Evolutionary conservation across 2,888 invertebrate genomes (phyloP), one percentile per base, ranked within the genome.

Genomic region (Trachelus tabidus): DNA sequence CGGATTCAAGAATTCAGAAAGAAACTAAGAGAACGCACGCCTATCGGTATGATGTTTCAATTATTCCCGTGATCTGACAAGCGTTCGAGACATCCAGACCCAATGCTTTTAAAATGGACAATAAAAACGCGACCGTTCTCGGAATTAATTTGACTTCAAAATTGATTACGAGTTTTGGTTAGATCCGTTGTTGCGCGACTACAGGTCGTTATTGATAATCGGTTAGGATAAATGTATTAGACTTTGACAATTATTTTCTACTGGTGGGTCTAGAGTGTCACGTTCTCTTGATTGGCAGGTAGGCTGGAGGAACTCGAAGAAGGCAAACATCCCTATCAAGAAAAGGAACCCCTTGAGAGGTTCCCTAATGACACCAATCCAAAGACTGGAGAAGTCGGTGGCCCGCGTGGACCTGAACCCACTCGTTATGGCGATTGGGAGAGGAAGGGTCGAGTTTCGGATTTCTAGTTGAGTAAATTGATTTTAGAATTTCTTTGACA

Each of bases 381-480:
- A 9, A 89, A 94, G 79, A 99, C 99, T 11, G 99, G 99, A 15
- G 99, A 99, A 94, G 93, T 97, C 79, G 98, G 98, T 68, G 99
- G 99, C 0, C 99, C 99, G 0, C 93, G 94, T 86, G 99, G 99
- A 11, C 99, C 99, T 1, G 99, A 99, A 93, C 99, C 99, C 12
- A 99, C 99, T 15, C 94, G 99, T 85, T 99, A 98, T 92, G 99
- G 99, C 1, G 99, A 99, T 92, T 99, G 99, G 99, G 99, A 99
- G 91, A 94, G 99, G 84, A 99, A 99, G 90, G 99, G 99, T 80
- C 94, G 99, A 89, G 98, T 98, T 69, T 94, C 97, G 1, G 99
- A 99, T 93, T 99, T 99, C 93, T 99, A 93, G 92, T 76, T 56
- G 1, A 56, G 9, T 9, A 0, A 23, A 56, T 56, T 56, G 56